Conservation (phyloP, 2,888 invertebrate genomes). For the Rhorus exstirpatorius region DNA sequence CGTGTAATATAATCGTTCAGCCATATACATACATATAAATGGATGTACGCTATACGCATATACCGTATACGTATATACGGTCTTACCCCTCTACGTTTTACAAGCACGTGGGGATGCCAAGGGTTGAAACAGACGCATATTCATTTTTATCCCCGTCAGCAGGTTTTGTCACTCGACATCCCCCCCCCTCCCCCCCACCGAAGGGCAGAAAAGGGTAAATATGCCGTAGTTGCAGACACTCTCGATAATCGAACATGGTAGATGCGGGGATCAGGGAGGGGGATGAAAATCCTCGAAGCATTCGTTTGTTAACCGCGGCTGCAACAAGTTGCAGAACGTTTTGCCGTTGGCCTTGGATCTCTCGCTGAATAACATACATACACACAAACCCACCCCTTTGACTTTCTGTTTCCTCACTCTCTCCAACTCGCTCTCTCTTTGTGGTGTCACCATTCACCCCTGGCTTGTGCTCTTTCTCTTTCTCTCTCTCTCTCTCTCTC, state of each 20-base stretch:
- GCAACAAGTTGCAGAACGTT: conserved; percentile 84
- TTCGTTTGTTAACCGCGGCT: conserved; percentile 83
- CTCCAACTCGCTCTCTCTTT: conserved; percentile 59
- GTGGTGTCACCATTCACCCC: conserved; percentile 67
- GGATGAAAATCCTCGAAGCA: conserved; percentile 75
- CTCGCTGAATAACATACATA: conserved; percentile 74
- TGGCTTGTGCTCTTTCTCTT: conserved; percentile 66
- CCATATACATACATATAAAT: background rate
- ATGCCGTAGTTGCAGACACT: conserved; percentile 58
- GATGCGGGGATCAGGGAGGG: conserved; percentile 4
- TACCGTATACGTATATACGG: background rate
- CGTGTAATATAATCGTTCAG: conserved; percentile 45
- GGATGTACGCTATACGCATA: background rate
- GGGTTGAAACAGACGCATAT: conserved; percentile 31
- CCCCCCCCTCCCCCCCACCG: no score
- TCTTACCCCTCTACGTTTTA: conserved; percentile 28
- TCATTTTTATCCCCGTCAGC: conserved; percentile 41
- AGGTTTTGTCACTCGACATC: conserved; percentile 37
- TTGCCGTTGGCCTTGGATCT: conserved; percentile 68
- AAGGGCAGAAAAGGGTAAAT: conserved; percentile 50
- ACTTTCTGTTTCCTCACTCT: conserved; percentile 72
- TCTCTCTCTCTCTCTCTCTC: conserved; percentile 55
- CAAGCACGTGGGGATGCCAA: conserved; percentile 1
- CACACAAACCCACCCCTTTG: conserved; percentile 68
- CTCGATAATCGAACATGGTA: conserved; percentile 62